Conservation (phyloP, 1,140 invertebrate species). For the Lepidotrigona ventralis region DNA sequence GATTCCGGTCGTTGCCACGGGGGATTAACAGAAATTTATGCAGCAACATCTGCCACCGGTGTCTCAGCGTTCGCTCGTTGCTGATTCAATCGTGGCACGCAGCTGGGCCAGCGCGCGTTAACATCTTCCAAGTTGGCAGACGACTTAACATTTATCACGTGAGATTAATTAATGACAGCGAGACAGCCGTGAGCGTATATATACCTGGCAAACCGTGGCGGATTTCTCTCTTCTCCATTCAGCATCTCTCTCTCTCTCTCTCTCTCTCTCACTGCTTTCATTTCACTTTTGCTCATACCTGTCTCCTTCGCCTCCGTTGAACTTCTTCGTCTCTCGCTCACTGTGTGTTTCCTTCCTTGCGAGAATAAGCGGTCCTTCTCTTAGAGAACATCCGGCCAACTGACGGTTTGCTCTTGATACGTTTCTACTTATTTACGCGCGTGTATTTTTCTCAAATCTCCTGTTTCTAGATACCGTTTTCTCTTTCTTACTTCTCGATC, state of each 20-base stretch:
- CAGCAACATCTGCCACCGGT: conserved; percentile 49
- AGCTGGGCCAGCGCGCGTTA: conserved; percentile 57
- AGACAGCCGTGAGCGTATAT: conserved; percentile 27
- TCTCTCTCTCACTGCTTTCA: background rate
- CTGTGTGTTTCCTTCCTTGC: background rate
- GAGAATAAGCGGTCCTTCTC: background rate
- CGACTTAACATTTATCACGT: conserved; percentile 66
- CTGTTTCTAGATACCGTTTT: background rate
- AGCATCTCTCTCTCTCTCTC: no score
- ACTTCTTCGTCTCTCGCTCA: background rate
- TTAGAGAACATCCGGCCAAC: conserved; percentile 9
- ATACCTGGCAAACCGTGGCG: conserved; percentile 29
- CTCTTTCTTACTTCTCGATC: background rate
- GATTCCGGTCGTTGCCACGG: conserved; percentile 28
- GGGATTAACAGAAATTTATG: conserved; percentile 62
- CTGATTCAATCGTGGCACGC: conserved; percentile 58
- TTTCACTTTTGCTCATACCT: background rate
- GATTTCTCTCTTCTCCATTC: background rate
- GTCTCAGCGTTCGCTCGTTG: conserved; percentile 44
- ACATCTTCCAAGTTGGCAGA: conserved; percentile 62
- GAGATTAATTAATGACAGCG: conserved; percentile 65
- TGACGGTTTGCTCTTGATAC: conserved; percentile 12
- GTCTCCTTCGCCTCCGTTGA: background rate
- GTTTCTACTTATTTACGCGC: background rate
- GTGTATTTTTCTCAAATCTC: background rate